Evolutionary conservation across 2,888 invertebrate genomes (phyloP).

Genomic region (Galeruca laticollis): DNA sequence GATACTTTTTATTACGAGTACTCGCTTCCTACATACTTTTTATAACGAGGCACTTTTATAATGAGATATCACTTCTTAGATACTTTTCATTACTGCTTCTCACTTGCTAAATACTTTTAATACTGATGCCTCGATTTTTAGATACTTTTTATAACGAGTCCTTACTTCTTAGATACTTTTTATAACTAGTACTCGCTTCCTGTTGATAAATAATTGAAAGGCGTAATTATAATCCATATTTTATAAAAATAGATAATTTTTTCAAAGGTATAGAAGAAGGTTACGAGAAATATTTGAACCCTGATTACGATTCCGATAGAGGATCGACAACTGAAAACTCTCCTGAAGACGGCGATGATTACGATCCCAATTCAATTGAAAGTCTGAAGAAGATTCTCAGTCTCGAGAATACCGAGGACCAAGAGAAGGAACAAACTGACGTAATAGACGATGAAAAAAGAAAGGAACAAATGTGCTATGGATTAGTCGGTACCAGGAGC

Average conservation of each 20-base stretch:
- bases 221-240: too few relatives aligned
- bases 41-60: too few relatives aligned
- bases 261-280: conserved; percentile 55
- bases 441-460: neutral
- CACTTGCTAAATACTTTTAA: too few relatives aligned
- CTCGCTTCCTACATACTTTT: too few relatives aligned
- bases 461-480: neutral
- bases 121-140: too few relatives aligned
- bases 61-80: too few relatives aligned
- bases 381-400: conserved; percentile 31
- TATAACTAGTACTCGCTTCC: too few relatives aligned
- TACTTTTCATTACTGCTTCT: too few relatives aligned
- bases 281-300: conserved; percentile 57
- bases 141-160: too few relatives aligned
- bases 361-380: conserved; percentile 37
- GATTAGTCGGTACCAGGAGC: neutral
- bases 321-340: neutral
- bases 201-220: too few relatives aligned
- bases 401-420: conserved; percentile 18
- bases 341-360: conserved; percentile 26
- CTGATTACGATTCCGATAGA: conserved; percentile 41
- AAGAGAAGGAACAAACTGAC: neutral
- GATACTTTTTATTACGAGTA: too few relatives aligned
- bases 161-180: too few relatives aligned
- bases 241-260: neutral